Percentiles rank a stretch among this genome's conserved stretches.
These are phyloP conservation scores for Caenorhabditis imperialis DNA, from an alignment of 2,888 invertebrate genomes.

Conservation along the genomic window DNA sequence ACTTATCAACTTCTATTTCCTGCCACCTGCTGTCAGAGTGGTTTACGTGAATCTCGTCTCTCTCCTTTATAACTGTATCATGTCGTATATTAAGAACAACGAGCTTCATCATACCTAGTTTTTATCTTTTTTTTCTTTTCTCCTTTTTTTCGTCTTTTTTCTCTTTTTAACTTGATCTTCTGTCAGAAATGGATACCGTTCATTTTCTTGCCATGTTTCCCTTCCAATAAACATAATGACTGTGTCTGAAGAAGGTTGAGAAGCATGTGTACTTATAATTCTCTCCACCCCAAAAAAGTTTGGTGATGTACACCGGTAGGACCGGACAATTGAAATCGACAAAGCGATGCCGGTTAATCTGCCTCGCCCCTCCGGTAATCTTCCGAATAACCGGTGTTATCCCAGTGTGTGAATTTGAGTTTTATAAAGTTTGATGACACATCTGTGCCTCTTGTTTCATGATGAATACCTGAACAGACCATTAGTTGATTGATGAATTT, in stretches of 20 bases:
- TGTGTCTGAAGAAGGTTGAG: slow-evolving; percentile 17
- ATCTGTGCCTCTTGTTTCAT: background rate
- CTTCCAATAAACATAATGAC: slow-evolving; percentile 43
- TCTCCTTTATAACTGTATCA: slow-evolving; percentile 88
- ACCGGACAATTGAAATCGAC: slow-evolving; percentile 54
- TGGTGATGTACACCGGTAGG: slow-evolving; percentile 20
- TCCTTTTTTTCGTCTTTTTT: slow-evolving; percentile 1
- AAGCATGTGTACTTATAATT: slow-evolving; percentile 24
- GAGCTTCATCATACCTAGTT: slow-evolving; percentile 34
- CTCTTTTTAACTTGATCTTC: slow-evolving; percentile 22
- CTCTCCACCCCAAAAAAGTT: slow-evolving; percentile 16
- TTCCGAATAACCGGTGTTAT: slow-evolving; percentile 43
- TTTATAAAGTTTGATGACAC: slow-evolving; percentile 8
- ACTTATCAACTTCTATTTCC: slow-evolving; percentile 90
- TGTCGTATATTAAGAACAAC: slow-evolving; percentile 83
- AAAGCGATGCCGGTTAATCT: slow-evolving; percentile 54
- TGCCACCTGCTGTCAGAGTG: slow-evolving; percentile 88
- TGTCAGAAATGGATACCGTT: slow-evolving; percentile 49
- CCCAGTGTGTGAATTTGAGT: slow-evolving; percentile 35
- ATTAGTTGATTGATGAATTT: slow-evolving; percentile 27
- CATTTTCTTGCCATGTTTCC: background rate
- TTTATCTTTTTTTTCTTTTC: background rate
- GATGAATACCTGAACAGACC: background rate
- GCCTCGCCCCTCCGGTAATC: slow-evolving; percentile 47
- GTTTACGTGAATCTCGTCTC: slow-evolving; percentile 90